Evolutionary conservation across 1,140 invertebrate species (phyloP).

Genomic region (Pseudomyrmex cubaensis): DNA sequence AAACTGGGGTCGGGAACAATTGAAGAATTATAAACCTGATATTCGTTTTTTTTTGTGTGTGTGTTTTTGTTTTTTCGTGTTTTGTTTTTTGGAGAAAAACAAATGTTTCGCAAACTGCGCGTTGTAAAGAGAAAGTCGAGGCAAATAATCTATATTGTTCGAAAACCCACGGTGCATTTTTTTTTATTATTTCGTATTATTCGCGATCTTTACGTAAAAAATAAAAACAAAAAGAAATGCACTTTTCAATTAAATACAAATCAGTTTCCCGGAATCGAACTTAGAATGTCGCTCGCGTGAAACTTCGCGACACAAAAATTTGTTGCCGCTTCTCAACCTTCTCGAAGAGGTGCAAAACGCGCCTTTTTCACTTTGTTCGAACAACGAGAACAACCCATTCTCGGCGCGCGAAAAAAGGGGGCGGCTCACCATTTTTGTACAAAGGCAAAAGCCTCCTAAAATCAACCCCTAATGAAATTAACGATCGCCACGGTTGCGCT

Average conservation of each 20-base stretch:
- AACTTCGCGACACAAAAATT: not conserved
- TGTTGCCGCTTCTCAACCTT: not conserved
- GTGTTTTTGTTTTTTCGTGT: too few relatives aligned
- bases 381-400: constrained; percentile 7
- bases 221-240: too few relatives aligned
- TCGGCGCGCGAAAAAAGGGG: constrained; percentile 3
- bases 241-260: too few relatives aligned
- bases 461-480: constrained; percentile 78
- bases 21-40: not conserved
- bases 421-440: constrained; percentile 69
- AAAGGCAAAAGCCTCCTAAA: constrained; percentile 67
- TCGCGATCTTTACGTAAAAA: not conserved
- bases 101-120: not conserved
- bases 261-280: too few relatives aligned
- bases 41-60: not conserved
- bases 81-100: not conserved
- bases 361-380: constrained; percentile 45
- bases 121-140: not conserved
- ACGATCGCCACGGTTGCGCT: constrained; percentile 73
- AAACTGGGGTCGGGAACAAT: constrained; percentile 13
- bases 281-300: too few relatives aligned
- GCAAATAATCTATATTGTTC: not conserved
- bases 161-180: not conserved
- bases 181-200: not conserved
- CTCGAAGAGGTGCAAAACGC: not conserved